Conservation (phyloP, 1,140 invertebrate species). For the Eulimnadia texana region DNA sequence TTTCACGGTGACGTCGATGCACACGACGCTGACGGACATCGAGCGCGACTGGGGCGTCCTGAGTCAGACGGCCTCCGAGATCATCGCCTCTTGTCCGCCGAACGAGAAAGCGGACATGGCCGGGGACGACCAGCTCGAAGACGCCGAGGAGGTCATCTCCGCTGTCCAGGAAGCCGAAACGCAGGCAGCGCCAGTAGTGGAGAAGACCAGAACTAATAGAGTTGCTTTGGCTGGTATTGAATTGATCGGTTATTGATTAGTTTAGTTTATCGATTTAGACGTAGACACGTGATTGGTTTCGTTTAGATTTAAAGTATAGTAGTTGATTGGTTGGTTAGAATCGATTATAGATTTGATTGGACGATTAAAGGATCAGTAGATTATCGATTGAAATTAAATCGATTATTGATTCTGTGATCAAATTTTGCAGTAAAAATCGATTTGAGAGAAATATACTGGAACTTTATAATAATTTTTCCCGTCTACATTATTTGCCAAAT, state of each 20-base stretch:
- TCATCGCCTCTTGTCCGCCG: conserved; percentile 29
- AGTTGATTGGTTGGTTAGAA: too few species aligned
- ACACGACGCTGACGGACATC: conserved; percentile 77
- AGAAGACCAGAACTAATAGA: conserved; percentile 26
- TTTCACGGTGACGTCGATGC: conserved; percentile 82
- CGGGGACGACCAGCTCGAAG: conserved; percentile 27
- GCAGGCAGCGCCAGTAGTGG: conserved; percentile 31
- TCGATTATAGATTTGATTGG: too few species aligned
- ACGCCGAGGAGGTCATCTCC: conserved; percentile 17
- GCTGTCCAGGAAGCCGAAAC: conserved; percentile 18
- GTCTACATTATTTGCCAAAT: too few species aligned
- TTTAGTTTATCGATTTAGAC: background rate
- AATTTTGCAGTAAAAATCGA: too few species aligned
- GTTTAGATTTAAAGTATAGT: background rate
- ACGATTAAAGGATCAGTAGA: too few species aligned
- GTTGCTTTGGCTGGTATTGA: conserved; percentile 57
- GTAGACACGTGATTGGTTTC: too few species aligned
- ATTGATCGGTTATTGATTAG: background rate
- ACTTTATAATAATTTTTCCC: too few species aligned
- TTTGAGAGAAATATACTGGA: too few species aligned
- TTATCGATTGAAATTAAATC: too few species aligned
- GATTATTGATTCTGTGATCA: too few species aligned
- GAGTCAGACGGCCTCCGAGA: conserved; percentile 52
- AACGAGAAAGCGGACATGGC: conserved; percentile 7
- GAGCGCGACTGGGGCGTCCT: conserved; percentile 81